These are phyloP conservation scores for Aricia agestis DNA, from an alignment of 1,140 invertebrate genomes.

Conservation along the genomic window DNA sequence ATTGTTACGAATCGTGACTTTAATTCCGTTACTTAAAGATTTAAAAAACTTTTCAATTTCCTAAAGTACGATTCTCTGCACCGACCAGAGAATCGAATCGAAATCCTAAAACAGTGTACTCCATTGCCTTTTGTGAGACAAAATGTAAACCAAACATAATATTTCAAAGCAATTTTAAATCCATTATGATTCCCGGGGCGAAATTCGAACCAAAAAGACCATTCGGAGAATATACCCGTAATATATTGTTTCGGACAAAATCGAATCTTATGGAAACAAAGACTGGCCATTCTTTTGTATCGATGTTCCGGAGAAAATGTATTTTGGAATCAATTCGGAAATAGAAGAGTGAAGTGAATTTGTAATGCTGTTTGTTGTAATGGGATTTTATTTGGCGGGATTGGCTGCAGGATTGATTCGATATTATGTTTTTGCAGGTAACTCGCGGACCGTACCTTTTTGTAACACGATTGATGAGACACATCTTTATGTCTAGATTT, in stretches of 20 bases:
- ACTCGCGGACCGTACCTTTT: no score
- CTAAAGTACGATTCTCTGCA: no score
- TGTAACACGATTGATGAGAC: no score
- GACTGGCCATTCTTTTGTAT: slow-evolving; percentile 7
- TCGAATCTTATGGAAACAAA: slow-evolving; percentile 16
- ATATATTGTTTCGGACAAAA: slow-evolving; percentile 12
- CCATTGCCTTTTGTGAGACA: slow-evolving; percentile 12
- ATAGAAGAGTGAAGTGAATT: slow-evolving; percentile 11
- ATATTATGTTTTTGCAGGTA: neutral
- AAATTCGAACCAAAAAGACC: slow-evolving; percentile 7
- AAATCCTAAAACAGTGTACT: neutral
- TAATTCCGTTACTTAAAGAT: no score
- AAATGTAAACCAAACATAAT: slow-evolving; percentile 9
- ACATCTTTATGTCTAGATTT: no score
- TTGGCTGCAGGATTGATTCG: neutral
- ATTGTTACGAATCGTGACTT: no score
- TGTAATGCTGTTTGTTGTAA: slow-evolving; percentile 12
- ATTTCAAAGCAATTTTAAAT: slow-evolving; percentile 8
- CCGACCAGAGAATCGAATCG: neutral
- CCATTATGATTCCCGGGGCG: slow-evolving; percentile 2
- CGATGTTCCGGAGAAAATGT: slow-evolving; percentile 6
- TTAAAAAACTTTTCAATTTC: no score
- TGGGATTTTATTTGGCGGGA: neutral
- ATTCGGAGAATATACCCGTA: slow-evolving; percentile 7
- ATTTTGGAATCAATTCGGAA: slow-evolving; percentile 12